Percentiles rank a stretch among this genome's conserved stretches.
Evolutionary conservation across 1,140 invertebrate species (phyloP).

Genomic region (Holotrichia oblita): DNA sequence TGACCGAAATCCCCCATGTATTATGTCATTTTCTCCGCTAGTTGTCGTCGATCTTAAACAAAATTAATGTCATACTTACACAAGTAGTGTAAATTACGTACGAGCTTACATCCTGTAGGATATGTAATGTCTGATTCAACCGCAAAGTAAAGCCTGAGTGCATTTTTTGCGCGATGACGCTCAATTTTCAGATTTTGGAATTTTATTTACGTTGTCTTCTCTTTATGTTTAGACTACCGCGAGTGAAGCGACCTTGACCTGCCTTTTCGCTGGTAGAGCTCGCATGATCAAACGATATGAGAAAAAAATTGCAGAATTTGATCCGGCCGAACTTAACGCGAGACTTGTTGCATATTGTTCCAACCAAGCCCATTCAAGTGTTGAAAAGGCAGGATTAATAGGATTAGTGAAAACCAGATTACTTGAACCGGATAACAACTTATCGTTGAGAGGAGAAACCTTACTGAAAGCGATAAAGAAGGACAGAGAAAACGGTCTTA

Average conservation of each 20-base stretch:
- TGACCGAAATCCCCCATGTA: too few species aligned
- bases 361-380: constrained; percentile 89
- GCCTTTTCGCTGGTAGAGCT: constrained; percentile 88
- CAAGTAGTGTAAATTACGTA: too few species aligned
- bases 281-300: constrained; percentile 77
- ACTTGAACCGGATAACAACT: constrained; percentile 84
- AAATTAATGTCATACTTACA: too few species aligned
- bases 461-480: constrained; percentile 81
- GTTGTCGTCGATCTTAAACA: too few species aligned
- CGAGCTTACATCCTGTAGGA: too few species aligned
- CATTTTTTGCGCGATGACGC: too few species aligned
- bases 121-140: too few species aligned
- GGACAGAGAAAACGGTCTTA: constrained; percentile 87
- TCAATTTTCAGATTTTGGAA: too few species aligned
- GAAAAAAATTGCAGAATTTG: constrained; percentile 73
- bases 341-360: constrained; percentile 86
- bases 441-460: constrained; percentile 84
- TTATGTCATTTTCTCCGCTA: too few species aligned
- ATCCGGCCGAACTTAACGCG: constrained; percentile 90
- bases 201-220: too few species aligned
- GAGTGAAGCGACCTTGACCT: constrained; percentile 91
- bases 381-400: constrained; percentile 91
- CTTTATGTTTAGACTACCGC: constrained; percentile 76
- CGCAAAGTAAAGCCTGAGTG: too few species aligned
- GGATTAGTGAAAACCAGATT: constrained; percentile 93